Evolutionary conservation across 2,113 vertebrate species (phyloP), one percentile per base, ranked within the genome.

Genomic region (Anoplopoma fimbria): DNA sequence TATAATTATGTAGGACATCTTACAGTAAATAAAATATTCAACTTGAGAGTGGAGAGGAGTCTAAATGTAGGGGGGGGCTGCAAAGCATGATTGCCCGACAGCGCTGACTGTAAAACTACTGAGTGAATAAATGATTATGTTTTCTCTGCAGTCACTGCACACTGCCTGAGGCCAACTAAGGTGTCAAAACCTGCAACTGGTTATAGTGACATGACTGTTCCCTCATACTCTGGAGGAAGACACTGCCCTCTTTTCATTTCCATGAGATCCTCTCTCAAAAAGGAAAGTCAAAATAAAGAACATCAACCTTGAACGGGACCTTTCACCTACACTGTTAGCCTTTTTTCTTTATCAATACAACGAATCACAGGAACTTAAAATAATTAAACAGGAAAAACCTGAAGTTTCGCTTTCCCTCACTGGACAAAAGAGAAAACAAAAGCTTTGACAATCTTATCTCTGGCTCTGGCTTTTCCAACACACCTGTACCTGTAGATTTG

Each of bases 81-180:
- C 25, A 31, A 65, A 17, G 51, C n/a, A 29, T 0, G 9, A 74
- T 42, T 21, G n/a, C 49, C n/a, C 6, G 4, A 58, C 21, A 31
- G 58, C 7, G 0, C 33, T n/a, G 12, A 27, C 31, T 45, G 14
- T 23, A 45, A 77, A 74, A 79, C 62, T 1, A 75, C 17, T 0
- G 0, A 71, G 73, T 86, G 38, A 85, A 88, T 79, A 76, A 88
- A 83, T 79, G 1, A 88, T 80, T 36, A 25, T 33, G 73, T 79
- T 87, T 85, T 73, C 71, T 47, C 61, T 38, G 45, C 62, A 77
- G 75, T 60, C 27, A 2, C n/a, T 3, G 64, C 17, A 40, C 55
- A 42, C 45, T 29, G 49, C 82, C 78, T 36, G 67, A 67, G 75
- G 64, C 69, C 55, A 68, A 75, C 1, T 25, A 75, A 74, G 53